phyloP scores from a whole-genome alignment of 2,113 vertebrate species.

The Polyodon spathula region DNA sequence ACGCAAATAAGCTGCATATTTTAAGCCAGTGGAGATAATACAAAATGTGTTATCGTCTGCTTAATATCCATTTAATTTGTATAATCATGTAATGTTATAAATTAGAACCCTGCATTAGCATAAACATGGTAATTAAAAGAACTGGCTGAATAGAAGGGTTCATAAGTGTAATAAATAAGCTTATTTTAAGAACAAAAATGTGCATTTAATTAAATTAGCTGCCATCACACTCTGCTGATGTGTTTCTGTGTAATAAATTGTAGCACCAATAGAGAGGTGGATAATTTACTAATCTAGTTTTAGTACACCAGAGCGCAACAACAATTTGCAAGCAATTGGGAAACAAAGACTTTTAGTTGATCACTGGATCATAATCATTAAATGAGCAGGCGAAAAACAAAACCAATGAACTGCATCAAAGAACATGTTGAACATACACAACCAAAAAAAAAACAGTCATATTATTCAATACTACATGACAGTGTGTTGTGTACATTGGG shows the following conservation, averaged over 20 bases:
- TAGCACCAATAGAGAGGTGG: background rate
- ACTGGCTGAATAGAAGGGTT: background rate
- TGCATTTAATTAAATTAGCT: background rate
- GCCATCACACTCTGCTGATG: background rate
- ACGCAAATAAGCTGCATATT: no score
- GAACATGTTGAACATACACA: background rate
- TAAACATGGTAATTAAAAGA: background rate
- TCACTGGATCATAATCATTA: no score
- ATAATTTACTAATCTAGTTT: background rate
- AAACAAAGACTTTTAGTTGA: no score
- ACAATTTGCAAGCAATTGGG: no score
- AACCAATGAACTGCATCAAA: background rate
- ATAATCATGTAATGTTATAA: background rate
- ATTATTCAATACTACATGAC: no score
- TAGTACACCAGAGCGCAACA: background rate
- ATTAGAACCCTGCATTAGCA: background rate
- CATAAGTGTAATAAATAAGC: background rate
- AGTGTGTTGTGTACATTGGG: no score
- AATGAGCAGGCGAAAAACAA: no score
- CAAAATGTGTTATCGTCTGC: background rate
- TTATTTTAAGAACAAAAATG: background rate
- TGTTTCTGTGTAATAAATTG: background rate
- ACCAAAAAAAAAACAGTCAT: no score
- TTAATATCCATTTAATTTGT: background rate
- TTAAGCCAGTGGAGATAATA: no score